phyloP scores from a whole-genome alignment of 92 coral and sea anemone genomes.

The Bergia sp. region DNA sequence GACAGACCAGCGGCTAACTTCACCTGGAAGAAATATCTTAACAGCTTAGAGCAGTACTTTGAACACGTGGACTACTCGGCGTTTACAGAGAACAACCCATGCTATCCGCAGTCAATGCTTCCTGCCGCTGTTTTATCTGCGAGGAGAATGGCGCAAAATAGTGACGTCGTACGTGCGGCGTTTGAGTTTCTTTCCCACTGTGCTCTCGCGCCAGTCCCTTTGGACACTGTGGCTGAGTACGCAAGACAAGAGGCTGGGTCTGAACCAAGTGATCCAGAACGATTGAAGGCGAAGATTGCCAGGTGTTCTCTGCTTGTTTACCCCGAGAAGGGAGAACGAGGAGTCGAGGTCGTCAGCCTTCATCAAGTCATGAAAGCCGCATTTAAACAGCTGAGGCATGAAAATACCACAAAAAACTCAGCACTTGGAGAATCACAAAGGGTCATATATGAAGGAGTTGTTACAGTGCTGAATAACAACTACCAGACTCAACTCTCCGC shows the following conservation, averaged over 20 bases:
- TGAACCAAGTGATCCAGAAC: slow-evolving; percentile 65
- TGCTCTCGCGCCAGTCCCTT: slow-evolving; percentile 85
- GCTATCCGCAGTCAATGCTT: slow-evolving; percentile 87
- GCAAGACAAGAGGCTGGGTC: slow-evolving; percentile 50
- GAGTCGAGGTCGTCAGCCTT: slow-evolving; percentile 75
- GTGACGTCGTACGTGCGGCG: slow-evolving; percentile 70
- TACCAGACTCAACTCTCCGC: slow-evolving; percentile 30
- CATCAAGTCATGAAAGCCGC: slow-evolving; percentile 90
- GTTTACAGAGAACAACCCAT: slow-evolving; percentile 72
- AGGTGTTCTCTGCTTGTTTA: slow-evolving; percentile 80
- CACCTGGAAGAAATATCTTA: slow-evolving; percentile 74
- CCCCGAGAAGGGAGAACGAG: slow-evolving; percentile 74
- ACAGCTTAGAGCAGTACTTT: slow-evolving; percentile 61
- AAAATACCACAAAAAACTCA: slow-evolving; percentile 4
- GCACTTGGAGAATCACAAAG: slow-evolving; percentile 11
- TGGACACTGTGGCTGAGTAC: slow-evolving; percentile 72
- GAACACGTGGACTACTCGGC: slow-evolving; percentile 74
- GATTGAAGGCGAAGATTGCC: slow-evolving; percentile 73
- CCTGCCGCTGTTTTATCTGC: slow-evolving; percentile 83
- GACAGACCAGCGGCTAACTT: slow-evolving; percentile 79
- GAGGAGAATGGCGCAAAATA: slow-evolving; percentile 82
- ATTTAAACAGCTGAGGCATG: slow-evolving; percentile 64
- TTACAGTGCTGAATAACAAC: background rate
- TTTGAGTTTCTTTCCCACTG: slow-evolving; percentile 85
- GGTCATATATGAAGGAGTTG: background rate